Conservation (phyloP, 2,113 vertebrate genomes). For the Pleuronectes platessa region DNA sequence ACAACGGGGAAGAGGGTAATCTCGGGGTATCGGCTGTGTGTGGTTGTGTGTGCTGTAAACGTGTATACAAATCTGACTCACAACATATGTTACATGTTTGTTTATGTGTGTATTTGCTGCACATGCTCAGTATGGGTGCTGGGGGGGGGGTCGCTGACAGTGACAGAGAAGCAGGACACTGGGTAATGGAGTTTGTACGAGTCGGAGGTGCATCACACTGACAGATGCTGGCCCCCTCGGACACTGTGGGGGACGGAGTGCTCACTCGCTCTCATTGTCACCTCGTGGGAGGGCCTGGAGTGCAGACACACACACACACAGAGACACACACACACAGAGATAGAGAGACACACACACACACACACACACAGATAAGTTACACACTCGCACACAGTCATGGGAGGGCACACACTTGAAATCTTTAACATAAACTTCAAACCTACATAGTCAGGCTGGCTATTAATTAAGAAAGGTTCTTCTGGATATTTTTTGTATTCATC, state of each 20-base stretch:
- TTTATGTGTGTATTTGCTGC: background rate
- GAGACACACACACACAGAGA: slow-evolving; percentile 18
- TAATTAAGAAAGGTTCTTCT: no score
- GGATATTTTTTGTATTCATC: no score
- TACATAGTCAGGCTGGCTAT: no score
- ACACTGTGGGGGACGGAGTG: slow-evolving; percentile 64
- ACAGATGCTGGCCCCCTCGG: slow-evolving; percentile 69
- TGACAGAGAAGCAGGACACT: slow-evolving; percentile 68
- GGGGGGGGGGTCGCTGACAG: slow-evolving; percentile 53
- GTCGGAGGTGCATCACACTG: slow-evolving; percentile 72
- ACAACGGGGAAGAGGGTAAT: slow-evolving; percentile 28
- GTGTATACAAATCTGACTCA: no score
- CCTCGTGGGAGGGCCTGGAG: slow-evolving; percentile 56
- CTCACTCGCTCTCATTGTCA: slow-evolving; percentile 69
- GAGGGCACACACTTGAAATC: no score
- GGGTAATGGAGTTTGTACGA: slow-evolving; percentile 79
- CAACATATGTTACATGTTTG: background rate
- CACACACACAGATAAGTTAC: background rate
- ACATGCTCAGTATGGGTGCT: slow-evolving; percentile 15
- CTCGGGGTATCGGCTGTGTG: slow-evolving; percentile 10
- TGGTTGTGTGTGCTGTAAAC: background rate
- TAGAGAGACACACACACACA: background rate
- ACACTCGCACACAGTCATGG: no score
- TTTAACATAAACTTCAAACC: no score
- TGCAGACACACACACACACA: background rate